These are phyloP conservation scores for Bruchidius siliquastri DNA, from an alignment of 2,888 invertebrate species.

Conservation along the genomic window DNA sequence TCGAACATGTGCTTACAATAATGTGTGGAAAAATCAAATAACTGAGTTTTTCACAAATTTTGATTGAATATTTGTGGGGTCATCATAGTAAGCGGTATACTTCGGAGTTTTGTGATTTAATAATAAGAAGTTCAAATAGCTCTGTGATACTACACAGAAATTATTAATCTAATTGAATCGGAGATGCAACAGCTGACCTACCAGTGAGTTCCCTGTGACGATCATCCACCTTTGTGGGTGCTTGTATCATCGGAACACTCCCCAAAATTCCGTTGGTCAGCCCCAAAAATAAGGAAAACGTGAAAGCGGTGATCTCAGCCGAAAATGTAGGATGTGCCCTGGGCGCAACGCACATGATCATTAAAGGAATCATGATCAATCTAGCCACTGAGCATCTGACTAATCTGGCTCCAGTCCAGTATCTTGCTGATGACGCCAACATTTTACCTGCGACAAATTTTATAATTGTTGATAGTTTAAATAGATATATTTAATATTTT, in stretches of 20 bases:
- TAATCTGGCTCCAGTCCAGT: constrained; percentile 77
- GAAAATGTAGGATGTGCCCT: constrained; percentile 69
- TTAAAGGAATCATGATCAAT: constrained; percentile 71
- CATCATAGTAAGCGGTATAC: too few species aligned
- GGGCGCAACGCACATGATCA: constrained; percentile 79
- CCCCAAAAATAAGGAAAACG: constrained; percentile 68
- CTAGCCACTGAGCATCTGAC: constrained; percentile 70
- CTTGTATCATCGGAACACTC: constrained; percentile 89
- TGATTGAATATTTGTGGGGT: too few species aligned
- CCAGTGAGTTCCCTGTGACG: constrained; percentile 85
- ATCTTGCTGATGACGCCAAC: constrained; percentile 73
- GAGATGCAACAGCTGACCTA: constrained; percentile 30
- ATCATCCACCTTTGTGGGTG: constrained; percentile 80
- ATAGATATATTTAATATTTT: too few species aligned
- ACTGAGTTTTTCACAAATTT: too few species aligned
- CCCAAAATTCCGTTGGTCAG: constrained; percentile 84
- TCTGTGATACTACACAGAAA: too few species aligned
- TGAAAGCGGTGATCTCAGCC: constrained; percentile 61
- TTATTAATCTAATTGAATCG: too few species aligned
- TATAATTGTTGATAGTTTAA: not conserved
- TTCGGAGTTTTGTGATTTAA: too few species aligned
- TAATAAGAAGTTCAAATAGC: too few species aligned
- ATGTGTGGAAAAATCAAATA: too few species aligned
- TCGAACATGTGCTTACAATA: too few species aligned
- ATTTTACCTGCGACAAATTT: constrained; percentile 49